Base-by-base conservation (phyloP, 2,797 vertebrate species). In the Poeciliopsis turneri region DNA sequence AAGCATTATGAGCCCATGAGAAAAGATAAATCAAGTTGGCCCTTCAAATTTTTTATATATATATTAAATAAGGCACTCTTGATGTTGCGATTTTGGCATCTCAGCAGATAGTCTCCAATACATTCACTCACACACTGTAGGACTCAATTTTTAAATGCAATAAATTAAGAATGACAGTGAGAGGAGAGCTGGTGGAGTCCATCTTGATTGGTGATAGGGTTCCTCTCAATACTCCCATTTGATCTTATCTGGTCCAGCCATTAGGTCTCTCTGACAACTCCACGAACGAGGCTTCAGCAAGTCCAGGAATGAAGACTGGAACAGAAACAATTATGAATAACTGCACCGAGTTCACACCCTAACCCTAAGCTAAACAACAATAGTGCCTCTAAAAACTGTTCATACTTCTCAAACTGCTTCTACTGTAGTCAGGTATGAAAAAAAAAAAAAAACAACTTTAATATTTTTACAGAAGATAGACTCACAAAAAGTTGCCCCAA, bases 211-310 rank as follows among this genome's bases (percentile, higher is more conserved):
- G 70, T 51, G 46, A 78, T 66, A 36, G 72, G 82, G 53, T 7
- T 80, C 13, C 7, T 76, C 33, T 77, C 49, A 70, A 53, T n/a
- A 33, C 61, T 75, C 57, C 71, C 74, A 74, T 46, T 4, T 11
- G 28, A 64, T 77, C 47, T 41, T 36, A 0, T 90, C 82, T 73
- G 86, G 43, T 66, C 85, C 43, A 2, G 30, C 33, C 66, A 64
- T 72, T 46, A 77, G 41, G 45, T 61, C 76, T 79, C 78, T 84
- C 75, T 95, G 93, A 86, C 98, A 99, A 0, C 94, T 97, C 98
- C 98, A 99, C 0, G 98, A 97, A n/a, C 96, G 97, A 64, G 98
- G 98, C 84, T 94, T 97, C 90, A 99, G 80, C 73, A 97, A 94
- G 77, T 99, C 97, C 79, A 98, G 76, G 84, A 98, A 95, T 0